Percentiles rank a stretch among this genome's conserved stretches.
Evolutionary conservation across 2,797 vertebrate species (phyloP).

Genomic region (Galago senegalensis): DNA sequence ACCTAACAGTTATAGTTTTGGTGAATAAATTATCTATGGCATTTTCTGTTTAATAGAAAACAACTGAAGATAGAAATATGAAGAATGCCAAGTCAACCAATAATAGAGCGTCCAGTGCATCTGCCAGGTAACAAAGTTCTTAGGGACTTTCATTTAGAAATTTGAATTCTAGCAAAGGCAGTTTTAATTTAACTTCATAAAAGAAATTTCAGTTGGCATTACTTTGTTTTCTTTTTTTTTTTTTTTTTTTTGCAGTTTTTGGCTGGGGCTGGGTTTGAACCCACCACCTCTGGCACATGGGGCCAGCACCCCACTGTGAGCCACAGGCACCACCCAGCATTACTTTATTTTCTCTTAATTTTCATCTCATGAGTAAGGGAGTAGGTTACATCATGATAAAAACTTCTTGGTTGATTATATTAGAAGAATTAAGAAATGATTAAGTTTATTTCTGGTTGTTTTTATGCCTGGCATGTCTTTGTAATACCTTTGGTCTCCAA

Average conservation of each 20-base stretch:
- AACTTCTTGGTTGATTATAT: neutral
- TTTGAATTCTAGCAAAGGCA: slow-evolving; percentile 29
- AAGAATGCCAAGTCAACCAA: slow-evolving; percentile 73
- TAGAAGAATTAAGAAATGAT: neutral
- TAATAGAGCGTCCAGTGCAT: slow-evolving; percentile 78
- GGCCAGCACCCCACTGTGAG: neutral
- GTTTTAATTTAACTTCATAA: neutral
- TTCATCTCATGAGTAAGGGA: neutral
- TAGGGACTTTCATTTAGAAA: neutral
- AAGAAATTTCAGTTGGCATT: neutral
- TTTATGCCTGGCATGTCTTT: neutral
- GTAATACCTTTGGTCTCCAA: neutral
- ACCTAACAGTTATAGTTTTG: neutral
- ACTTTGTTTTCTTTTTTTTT: neutral
- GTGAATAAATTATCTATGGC: neutral
- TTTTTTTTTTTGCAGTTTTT: too few relatives aligned
- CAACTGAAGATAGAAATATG: slow-evolving; percentile 72
- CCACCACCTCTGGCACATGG: too few relatives aligned
- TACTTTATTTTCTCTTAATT: neutral
- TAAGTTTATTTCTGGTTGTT: neutral
- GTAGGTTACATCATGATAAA: neutral
- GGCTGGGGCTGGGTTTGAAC: too few relatives aligned
- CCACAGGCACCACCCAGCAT: neutral
- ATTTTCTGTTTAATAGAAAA: slow-evolving; percentile 76
- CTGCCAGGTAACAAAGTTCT: slow-evolving; percentile 75